Evolutionary conservation across 2,888 invertebrate species (phyloP).

Genomic region (Lepidocyrtinus sp.): DNA sequence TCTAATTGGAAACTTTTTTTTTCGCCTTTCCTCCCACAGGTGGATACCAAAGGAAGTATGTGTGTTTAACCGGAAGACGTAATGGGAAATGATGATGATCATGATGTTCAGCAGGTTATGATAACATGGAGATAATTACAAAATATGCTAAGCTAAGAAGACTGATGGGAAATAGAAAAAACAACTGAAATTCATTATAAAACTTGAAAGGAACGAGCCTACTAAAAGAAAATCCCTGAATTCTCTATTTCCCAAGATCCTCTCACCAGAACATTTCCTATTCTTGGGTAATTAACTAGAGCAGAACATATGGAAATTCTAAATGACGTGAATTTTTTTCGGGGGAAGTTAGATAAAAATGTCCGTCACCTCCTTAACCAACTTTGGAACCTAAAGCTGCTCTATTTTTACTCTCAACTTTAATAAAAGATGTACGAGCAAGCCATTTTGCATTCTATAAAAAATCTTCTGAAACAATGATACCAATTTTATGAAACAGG

Average conservation of each 20-base stretch:
- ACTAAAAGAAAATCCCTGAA: neutral
- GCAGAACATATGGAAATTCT: neutral
- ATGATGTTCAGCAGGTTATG: neutral
- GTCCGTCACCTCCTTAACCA: neutral
- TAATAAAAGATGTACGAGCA: too few relatives aligned
- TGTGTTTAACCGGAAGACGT: neutral
- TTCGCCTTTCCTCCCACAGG: neutral
- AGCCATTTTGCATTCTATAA: too few relatives aligned
- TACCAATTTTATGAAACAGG: too few relatives aligned
- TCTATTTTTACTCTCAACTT: conserved; percentile 29
- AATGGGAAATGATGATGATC: neutral
- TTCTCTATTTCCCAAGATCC: conserved; percentile 6
- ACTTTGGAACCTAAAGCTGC: conserved; percentile 32
- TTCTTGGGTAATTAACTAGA: neutral
- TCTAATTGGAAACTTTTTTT: neutral
- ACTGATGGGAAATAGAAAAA: neutral
- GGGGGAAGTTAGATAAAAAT: neutral
- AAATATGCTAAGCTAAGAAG: neutral
- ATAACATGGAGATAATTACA: neutral
- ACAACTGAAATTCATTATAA: neutral
- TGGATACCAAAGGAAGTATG: neutral
- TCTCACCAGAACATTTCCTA: neutral
- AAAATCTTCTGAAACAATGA: too few relatives aligned
- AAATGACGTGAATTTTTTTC: neutral
- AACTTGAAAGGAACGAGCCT: neutral